Evolutionary conservation across 2,113 vertebrate species (phyloP).

Genomic region (Athene noctua): DNA sequence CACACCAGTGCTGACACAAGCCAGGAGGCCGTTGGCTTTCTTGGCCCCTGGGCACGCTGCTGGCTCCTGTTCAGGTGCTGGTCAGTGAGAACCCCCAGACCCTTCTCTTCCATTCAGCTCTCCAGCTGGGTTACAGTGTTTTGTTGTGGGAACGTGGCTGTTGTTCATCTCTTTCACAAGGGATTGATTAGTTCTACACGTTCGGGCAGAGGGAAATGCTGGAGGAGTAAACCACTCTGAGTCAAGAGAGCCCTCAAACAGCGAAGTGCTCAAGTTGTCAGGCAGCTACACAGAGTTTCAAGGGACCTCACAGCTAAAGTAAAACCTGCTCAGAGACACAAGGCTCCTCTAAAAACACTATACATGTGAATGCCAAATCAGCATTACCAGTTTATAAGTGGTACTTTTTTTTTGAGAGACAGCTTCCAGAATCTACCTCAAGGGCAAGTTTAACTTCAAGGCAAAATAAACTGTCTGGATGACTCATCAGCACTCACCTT

Average conservation of each 20-base stretch:
- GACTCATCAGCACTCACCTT: neutral
- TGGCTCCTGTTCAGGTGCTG: too few relatives aligned
- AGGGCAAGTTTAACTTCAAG: neutral
- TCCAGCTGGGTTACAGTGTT: neutral
- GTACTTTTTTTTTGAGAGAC: neutral
- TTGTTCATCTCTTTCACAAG: neutral
- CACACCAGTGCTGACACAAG: too few relatives aligned
- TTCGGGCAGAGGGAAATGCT: neutral
- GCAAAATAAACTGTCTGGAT: neutral
- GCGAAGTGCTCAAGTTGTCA: neutral
- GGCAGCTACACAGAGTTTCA: neutral
- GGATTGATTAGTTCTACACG: neutral
- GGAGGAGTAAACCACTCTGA: neutral
- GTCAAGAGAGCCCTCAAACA: neutral
- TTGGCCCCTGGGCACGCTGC: too few relatives aligned
- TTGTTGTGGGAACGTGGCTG: neutral
- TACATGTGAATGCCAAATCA: neutral
- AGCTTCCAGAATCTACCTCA: neutral
- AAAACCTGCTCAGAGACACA: neutral
- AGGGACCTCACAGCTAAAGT: neutral
- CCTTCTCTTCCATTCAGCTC: too few relatives aligned
- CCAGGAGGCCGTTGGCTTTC: too few relatives aligned
- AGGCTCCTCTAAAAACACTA: neutral
- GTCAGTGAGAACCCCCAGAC: too few relatives aligned
- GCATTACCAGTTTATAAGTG: neutral